Percentiles rank a stretch among this genome's conserved stretches.
Conservation (phyloP, 2,888 invertebrate genomes). For the Ectobius pallidus region DNA sequence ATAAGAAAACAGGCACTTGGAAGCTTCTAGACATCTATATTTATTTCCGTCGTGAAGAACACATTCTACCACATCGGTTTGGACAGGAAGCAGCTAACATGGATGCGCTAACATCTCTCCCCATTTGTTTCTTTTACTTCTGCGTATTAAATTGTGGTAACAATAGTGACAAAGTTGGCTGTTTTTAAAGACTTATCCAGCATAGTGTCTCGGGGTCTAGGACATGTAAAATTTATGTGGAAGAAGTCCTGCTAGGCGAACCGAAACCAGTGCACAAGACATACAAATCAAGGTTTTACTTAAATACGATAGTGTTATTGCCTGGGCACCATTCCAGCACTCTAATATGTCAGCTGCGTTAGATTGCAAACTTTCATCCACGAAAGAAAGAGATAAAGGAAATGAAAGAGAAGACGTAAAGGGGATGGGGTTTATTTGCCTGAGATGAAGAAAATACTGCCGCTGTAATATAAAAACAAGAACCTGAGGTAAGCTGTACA, state of each 20-base stretch:
- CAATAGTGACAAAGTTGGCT: neutral
- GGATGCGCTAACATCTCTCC: neutral
- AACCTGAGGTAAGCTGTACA: no score
- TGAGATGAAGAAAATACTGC: no score
- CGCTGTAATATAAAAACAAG: no score
- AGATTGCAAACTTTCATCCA: neutral
- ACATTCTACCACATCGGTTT: neutral
- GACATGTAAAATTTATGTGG: neutral
- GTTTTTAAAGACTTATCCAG: neutral
- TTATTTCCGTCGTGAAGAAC: no score
- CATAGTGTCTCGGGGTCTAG: neutral
- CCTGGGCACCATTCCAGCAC: conserved; percentile 1
- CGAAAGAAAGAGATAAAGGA: neutral
- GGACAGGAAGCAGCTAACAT: neutral
- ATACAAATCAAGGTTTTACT: conserved; percentile 1
- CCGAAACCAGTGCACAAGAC: neutral
- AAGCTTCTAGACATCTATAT: no score
- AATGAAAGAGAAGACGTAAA: neutral
- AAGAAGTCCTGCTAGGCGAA: neutral
- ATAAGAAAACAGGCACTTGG: no score
- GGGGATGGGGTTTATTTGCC: no score
- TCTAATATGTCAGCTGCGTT: neutral
- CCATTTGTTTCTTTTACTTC: neutral
- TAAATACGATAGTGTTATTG: conserved; percentile 12
- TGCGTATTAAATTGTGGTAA: neutral